phyloP scores from a whole-genome alignment of 2,797 vertebrate species.

The Jordanella pulchra region DNA sequence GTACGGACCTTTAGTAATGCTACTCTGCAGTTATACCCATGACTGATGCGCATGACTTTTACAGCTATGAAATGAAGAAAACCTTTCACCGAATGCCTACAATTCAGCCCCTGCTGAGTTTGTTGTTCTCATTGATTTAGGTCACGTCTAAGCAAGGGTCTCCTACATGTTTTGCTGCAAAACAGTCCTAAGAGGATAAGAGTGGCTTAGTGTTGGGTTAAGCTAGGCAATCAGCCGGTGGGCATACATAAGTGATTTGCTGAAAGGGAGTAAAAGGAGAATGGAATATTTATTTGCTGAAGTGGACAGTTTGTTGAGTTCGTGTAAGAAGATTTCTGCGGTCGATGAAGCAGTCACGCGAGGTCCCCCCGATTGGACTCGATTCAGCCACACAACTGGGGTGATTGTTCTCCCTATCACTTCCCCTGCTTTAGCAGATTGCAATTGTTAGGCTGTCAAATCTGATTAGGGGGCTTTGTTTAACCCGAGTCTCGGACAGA shows the following conservation, averaged over 20 bases:
- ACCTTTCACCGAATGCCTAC: constrained; percentile 11
- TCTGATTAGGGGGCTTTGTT: constrained; percentile 61
- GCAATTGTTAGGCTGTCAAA: constrained; percentile 48
- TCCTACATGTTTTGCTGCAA: constrained; percentile 56
- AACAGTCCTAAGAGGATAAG: constrained; percentile 71
- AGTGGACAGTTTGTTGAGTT: constrained; percentile 41
- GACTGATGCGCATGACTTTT: constrained; percentile 58
- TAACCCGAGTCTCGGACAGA: constrained; percentile 41
- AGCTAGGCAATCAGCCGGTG: constrained; percentile 65
- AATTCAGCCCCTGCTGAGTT: constrained; percentile 1
- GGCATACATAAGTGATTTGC: constrained; percentile 58
- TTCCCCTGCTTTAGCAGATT: constrained; percentile 53
- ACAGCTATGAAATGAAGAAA: constrained; percentile 33
- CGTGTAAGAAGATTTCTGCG: constrained; percentile 45
- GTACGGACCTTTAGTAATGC: constrained; percentile 60
- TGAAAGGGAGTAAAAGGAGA: constrained; percentile 51
- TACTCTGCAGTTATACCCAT: constrained; percentile 53
- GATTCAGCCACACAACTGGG: constrained; percentile 50
- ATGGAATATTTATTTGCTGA: constrained; percentile 46
- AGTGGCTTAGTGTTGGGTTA: constrained; percentile 63
- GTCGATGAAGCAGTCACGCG: constrained; percentile 33
- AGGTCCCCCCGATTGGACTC: constrained; percentile 37
- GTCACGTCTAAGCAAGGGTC: constrained; percentile 55
- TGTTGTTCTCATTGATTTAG: constrained; percentile 37
- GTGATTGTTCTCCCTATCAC: constrained; percentile 62